These are phyloP conservation scores for Phaonia tiefii DNA, from an alignment of 2,888 invertebrate genomes.

Conservation along the genomic window DNA sequence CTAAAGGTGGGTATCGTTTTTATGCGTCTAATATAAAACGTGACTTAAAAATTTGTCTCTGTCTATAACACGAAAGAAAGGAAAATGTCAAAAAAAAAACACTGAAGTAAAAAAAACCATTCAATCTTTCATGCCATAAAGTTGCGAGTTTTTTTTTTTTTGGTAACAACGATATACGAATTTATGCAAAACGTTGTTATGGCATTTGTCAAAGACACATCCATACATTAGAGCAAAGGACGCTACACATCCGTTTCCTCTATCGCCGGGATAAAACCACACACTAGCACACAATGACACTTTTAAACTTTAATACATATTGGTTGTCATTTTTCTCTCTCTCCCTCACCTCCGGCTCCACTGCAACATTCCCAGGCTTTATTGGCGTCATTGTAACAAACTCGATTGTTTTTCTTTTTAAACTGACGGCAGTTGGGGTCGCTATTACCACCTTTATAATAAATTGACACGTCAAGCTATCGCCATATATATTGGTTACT, in stretches of 20 bases:
- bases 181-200: constrained; percentile 37
- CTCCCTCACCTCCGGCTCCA: background rate
- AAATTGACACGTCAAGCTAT: constrained; percentile 63
- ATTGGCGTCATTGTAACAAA: constrained; percentile 7
- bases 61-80: background rate
- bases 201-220: constrained; percentile 49
- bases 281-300: background rate
- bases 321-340: constrained; percentile 17
- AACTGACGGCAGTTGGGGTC: background rate
- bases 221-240: background rate
- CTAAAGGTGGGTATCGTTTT: constrained; percentile 53
- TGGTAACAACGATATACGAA: constrained; percentile 7
- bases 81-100: background rate
- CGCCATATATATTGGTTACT: constrained; percentile 32
- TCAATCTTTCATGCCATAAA: constrained; percentile 53
- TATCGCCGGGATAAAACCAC: background rate
- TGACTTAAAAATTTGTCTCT: constrained; percentile 57
- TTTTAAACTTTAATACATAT: constrained; percentile 32
- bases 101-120: constrained; percentile 18
- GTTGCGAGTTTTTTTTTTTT: constrained; percentile 36
- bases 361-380: background rate
- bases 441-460: constrained; percentile 29
- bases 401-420: background rate
- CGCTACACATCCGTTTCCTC: constrained; percentile 14
- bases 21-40: constrained; percentile 65